phyloP scores from a whole-genome alignment of 2,113 vertebrate species.

The Candoia aspera region DNA sequence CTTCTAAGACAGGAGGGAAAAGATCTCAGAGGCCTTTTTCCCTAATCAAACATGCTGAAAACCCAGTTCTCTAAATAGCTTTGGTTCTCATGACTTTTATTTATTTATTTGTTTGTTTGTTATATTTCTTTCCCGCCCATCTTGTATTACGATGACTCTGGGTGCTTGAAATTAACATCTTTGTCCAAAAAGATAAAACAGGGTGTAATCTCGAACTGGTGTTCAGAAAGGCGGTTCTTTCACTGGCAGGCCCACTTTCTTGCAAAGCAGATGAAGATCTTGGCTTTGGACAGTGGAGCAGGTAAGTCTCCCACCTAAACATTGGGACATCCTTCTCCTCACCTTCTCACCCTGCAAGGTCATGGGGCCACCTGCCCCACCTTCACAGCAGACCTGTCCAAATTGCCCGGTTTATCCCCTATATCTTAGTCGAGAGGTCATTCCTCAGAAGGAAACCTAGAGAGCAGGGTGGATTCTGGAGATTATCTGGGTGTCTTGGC shows the following conservation, averaged over 20 bases:
- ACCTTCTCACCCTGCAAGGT: not conserved
- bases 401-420: not conserved
- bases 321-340: not conserved
- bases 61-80: not conserved
- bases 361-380: not conserved
- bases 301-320: not conserved
- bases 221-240: not conserved
- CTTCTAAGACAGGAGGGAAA: not conserved
- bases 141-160: too few relatives aligned
- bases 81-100: not conserved
- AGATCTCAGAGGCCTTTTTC: not conserved
- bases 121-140: too few relatives aligned
- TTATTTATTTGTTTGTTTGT: too few relatives aligned
- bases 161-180: not conserved
- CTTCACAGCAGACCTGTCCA: not conserved
- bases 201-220: not conserved
- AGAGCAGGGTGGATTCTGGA: not conserved
- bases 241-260: not conserved
- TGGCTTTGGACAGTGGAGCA: not conserved
- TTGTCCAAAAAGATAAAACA: not conserved
- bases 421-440: not conserved
- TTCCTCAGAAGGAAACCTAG: not conserved
- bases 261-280: not conserved
- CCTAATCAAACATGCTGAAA: not conserved
- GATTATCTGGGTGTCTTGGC: not conserved